phyloP scores from a whole-genome alignment of 2,888 invertebrate species.

The Troides oblongomaculatus region DNA sequence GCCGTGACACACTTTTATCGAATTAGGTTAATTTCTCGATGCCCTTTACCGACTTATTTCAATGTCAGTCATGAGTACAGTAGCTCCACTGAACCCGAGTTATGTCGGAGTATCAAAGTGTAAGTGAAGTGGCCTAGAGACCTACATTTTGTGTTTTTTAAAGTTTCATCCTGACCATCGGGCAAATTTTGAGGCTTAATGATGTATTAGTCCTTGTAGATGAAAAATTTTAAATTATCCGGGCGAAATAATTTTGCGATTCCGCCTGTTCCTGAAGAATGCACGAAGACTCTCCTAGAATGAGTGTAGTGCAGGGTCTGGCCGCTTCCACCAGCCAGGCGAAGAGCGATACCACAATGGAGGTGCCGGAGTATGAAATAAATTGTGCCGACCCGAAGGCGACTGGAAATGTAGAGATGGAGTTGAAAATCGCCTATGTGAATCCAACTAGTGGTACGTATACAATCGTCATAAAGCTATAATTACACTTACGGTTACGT shows the following conservation, averaged over 20 bases:
- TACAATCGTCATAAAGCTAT: constrained; percentile 31
- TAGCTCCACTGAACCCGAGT: constrained; percentile 85
- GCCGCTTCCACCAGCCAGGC: constrained; percentile 82
- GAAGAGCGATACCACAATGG: constrained; percentile 67
- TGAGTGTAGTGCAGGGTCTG: constrained; percentile 84
- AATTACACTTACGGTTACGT: constrained; percentile 16
- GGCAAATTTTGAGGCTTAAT: constrained; percentile 82
- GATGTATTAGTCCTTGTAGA: constrained; percentile 65
- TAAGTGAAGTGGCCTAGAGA: constrained; percentile 94
- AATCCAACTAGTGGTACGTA: constrained; percentile 81
- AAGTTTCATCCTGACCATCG: constrained; percentile 58
- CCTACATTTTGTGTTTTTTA: constrained; percentile 85
- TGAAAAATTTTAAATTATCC: constrained; percentile 56
- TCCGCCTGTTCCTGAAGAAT: constrained; percentile 76
- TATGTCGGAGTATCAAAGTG: constrained; percentile 88
- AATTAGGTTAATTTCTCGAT: constrained; percentile 74
- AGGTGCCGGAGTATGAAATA: constrained; percentile 70
- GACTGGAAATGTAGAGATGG: constrained; percentile 75
- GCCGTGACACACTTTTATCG: constrained; percentile 68
- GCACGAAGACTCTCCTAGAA: constrained; percentile 85
- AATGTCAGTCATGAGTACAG: constrained; percentile 83
- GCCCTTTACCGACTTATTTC: constrained; percentile 80
- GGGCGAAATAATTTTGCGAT: constrained; percentile 56
- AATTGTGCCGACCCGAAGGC: constrained; percentile 72
- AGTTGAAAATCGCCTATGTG: constrained; percentile 82